Percentiles rank a stretch among this genome's conserved stretches.
Evolutionary conservation across 2,113 vertebrate species (phyloP).

Genomic region (Syngnathus floridae): DNA sequence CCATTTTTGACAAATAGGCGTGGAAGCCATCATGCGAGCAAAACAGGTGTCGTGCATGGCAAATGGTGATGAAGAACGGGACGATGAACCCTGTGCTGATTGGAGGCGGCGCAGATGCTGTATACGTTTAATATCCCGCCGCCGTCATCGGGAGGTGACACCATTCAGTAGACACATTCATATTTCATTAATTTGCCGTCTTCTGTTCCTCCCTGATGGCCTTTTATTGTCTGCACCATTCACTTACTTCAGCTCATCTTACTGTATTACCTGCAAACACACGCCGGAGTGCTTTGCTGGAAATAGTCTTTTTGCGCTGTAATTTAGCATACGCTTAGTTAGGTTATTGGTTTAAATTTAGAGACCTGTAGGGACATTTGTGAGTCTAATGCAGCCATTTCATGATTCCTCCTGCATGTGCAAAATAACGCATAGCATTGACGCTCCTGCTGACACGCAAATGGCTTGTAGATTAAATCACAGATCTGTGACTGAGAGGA

Average conservation of each 20-base stretch:
- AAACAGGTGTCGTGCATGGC: constrained; percentile 28
- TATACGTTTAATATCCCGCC: constrained; percentile 44
- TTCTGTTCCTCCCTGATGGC: constrained; percentile 37
- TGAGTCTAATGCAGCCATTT: constrained; percentile 26
- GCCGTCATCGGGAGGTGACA: constrained; percentile 36
- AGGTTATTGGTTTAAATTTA: constrained; percentile 35
- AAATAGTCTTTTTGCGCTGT: constrained; percentile 31
- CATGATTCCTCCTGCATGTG: constrained; percentile 7
- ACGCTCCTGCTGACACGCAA: constrained; percentile 8
- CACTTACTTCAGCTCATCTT: constrained; percentile 38
- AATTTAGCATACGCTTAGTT: constrained; percentile 13
- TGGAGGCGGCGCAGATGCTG: constrained; percentile 34
- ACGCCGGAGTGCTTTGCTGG: constrained; percentile 25
- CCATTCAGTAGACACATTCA: constrained; percentile 61
- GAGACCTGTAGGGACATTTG: constrained; percentile 9
- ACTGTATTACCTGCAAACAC: constrained; percentile 44
- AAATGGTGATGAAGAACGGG: constrained; percentile 45
- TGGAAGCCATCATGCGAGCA: constrained; percentile 47
- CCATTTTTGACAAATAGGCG: constrained; percentile 49
- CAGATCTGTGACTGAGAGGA: constrained; percentile 1
- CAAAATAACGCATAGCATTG: neutral
- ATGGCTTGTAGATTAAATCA: constrained; percentile 14
- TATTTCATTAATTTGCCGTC: constrained; percentile 60
- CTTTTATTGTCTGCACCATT: constrained; percentile 59
- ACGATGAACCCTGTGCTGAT: constrained; percentile 50